phyloP scores from a whole-genome alignment of 2,113 vertebrate genomes.

The Vidua chalybeata region DNA sequence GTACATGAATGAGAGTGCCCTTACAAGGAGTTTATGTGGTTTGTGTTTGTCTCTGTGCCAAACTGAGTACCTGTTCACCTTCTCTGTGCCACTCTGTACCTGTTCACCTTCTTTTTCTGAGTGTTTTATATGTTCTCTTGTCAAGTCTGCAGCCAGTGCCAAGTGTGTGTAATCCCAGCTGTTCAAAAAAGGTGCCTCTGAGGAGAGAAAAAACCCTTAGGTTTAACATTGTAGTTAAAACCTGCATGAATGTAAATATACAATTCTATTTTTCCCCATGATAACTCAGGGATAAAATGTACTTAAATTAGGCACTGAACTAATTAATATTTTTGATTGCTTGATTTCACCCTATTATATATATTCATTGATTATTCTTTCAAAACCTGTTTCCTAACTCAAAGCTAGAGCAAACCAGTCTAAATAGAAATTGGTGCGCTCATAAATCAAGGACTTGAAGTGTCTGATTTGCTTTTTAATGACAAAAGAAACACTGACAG shows the following conservation, averaged over 20 bases:
- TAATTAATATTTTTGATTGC: constrained; percentile 49
- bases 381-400: background rate
- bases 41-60: background rate
- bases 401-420: constrained; percentile 42
- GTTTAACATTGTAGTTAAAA: background rate
- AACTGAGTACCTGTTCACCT: background rate
- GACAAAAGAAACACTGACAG: constrained; percentile 54
- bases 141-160: background rate
- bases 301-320: constrained; percentile 30
- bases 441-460: constrained; percentile 72
- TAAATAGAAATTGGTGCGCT: constrained; percentile 63
- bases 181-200: background rate
- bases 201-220: background rate
- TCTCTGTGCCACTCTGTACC: background rate
- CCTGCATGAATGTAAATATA: background rate
- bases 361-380: constrained; percentile 47
- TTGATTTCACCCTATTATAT: constrained; percentile 53
- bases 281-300: background rate
- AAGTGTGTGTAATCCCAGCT: background rate
- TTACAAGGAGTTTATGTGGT: background rate
- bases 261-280: background rate
- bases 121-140: background rate
- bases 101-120: background rate
- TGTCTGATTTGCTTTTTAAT: constrained; percentile 74
- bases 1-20: background rate